Evolutionary conservation across 2,113 vertebrate species (phyloP).

Genomic region (Helogale parvula): DNA sequence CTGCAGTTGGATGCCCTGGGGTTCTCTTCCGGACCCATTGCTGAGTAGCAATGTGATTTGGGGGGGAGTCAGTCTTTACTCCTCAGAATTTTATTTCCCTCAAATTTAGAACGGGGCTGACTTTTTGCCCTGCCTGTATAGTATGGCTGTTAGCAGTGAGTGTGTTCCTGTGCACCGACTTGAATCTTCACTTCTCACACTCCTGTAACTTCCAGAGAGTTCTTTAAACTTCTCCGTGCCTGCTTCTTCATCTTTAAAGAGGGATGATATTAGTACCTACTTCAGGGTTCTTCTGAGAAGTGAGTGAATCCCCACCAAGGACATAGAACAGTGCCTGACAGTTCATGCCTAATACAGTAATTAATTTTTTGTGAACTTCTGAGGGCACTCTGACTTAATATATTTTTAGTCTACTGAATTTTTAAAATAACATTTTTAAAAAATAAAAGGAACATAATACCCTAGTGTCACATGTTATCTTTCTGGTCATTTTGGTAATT

Average conservation of each 20-base stretch:
- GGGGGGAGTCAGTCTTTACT: neutral
- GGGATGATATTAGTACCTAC: neutral
- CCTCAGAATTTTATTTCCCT: neutral
- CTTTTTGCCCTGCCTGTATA: neutral
- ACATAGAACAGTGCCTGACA: neutral
- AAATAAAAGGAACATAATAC: neutral
- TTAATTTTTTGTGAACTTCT: slow-evolving; percentile 9
- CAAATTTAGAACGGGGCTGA: neutral
- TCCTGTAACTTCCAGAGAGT: neutral
- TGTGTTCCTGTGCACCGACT: neutral
- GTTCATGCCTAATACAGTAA: neutral
- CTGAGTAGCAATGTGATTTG: neutral
- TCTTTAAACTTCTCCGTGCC: neutral
- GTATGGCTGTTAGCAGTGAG: neutral
- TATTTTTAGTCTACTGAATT: neutral
- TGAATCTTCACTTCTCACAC: neutral
- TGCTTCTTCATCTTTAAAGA: neutral
- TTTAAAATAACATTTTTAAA: neutral
- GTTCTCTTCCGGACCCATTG: neutral
- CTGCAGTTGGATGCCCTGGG: no score
- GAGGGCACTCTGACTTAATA: neutral
- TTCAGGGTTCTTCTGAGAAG: neutral
- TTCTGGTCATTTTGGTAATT: neutral
- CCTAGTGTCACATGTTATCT: neutral
- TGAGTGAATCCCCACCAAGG: neutral